Evolutionary conservation across 2,797 vertebrate genomes (phyloP).

Genomic region (Sitta carolinensis): DNA sequence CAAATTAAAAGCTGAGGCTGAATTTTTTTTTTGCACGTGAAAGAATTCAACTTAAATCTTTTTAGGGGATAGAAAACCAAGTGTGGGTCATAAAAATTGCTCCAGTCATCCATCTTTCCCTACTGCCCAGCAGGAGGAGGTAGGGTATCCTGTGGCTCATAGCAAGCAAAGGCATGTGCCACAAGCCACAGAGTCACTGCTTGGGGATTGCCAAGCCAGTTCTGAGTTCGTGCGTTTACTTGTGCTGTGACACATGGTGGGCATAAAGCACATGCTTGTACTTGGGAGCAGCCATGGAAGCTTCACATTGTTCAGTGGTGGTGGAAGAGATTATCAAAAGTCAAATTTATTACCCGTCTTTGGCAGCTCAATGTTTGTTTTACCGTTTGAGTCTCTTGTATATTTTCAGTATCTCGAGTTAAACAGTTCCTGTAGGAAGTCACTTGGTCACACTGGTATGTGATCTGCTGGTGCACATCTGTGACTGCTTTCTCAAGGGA

Average conservation of each 20-base stretch:
- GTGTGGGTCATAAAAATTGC: not conserved
- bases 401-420: not conserved
- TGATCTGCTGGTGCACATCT: not conserved
- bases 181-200: rapidly evolving
- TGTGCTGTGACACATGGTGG: not conserved
- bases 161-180: not conserved
- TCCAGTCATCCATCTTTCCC: rapidly evolving
- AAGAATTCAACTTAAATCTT: not conserved
- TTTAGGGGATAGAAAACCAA: not conserved
- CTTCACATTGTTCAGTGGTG: rapidly evolving
- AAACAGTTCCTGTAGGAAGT: not conserved
- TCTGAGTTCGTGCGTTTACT: rapidly evolving
- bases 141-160: not conserved
- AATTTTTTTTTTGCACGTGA: not conserved
- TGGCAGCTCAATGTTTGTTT: not conserved
- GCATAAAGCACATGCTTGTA: not conserved
- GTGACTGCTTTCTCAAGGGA: not conserved
- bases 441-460: not conserved
- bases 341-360: not conserved
- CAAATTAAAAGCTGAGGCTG: not conserved
- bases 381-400: not conserved
- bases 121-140: not conserved
- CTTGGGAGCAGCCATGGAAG: not conserved
- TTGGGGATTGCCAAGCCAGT: rapidly evolving
- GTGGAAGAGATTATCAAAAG: not conserved